Evolutionary conservation across 2,888 invertebrate species (phyloP), one percentile per base, ranked within the genome.

Genomic region (Hermaeophaga mercurialis): DNA sequence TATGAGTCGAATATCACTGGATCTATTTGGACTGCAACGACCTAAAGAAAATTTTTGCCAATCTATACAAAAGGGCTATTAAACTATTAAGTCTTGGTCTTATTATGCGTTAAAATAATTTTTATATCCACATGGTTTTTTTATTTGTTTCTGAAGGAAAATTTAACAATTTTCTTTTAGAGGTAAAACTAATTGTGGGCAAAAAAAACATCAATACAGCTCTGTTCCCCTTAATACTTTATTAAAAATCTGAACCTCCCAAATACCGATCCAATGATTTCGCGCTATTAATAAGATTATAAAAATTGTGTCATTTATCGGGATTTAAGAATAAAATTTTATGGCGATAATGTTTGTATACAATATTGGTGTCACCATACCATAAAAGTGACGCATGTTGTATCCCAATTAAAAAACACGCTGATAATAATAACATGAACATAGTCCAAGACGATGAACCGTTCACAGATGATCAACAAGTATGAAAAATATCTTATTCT

Each of bases 1-100:
- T 93, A 94, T 56, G 88, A 87, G 70, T 94, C 89, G 72, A 94
- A 93, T 54, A 89, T 80, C 50, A 81, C 82, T 0, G 89, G 84
- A 57, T 92, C 88, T 8, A 91, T 85, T 67, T 85, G 85, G 9
- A 94, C 92, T 0, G 91, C 86, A 0, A 93, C 87, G 15, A 92
- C 90, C 91, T 91, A 9, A 34, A 31, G n/a, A 31, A 3, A 31
- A 31, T n/a, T n/a, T n/a, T n/a, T n/a, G n/a, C n/a, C n/a, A n/a
- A n/a, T n/a, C n/a, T n/a, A n/a, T n/a, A n/a, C n/a, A n/a, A n/a
- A n/a, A n/a, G n/a, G n/a, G n/a, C n/a, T n/a, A n/a, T n/a, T n/a
- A n/a, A n/a, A n/a, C n/a, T n/a, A n/a, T n/a, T n/a, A n/a, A n/a
- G n/a, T n/a, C n/a, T n/a, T n/a, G n/a, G n/a, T n/a, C n/a, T n/a